Evolutionary conservation across 2,888 invertebrate species (phyloP).

Genomic region (Pseudanteris insignis): DNA sequence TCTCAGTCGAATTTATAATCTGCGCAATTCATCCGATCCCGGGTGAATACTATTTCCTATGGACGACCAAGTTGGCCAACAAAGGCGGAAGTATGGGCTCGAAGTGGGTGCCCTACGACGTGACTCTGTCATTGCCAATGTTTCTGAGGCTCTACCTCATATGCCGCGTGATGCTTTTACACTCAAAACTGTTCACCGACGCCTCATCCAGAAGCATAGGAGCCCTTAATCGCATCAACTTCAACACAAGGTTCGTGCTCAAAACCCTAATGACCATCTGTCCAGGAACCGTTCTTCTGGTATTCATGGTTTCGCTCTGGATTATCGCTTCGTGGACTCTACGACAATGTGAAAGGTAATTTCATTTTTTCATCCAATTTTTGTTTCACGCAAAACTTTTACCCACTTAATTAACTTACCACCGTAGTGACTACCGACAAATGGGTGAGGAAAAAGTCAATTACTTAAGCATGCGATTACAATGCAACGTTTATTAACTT

Average conservation of each 20-base stretch:
- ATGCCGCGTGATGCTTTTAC: conserved; percentile 98
- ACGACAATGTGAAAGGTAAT: conserved; percentile 97
- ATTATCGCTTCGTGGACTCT: conserved; percentile 99
- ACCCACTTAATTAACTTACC: background rate
- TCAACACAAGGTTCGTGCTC: conserved; percentile 95
- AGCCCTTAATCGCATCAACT: conserved; percentile 97
- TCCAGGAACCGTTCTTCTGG: conserved; percentile 95
- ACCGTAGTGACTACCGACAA: too few species aligned
- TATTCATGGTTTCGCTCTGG: conserved; percentile 99
- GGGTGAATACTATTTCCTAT: conserved; percentile 93
- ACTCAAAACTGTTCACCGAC: conserved; percentile 99
- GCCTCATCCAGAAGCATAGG: conserved; percentile 98
- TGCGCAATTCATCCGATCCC: conserved; percentile 99
- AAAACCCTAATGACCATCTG: conserved; percentile 99
- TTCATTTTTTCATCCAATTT: background rate
- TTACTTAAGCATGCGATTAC: too few species aligned
- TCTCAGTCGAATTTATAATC: conserved; percentile 89
- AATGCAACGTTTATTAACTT: too few species aligned
- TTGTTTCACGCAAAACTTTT: too few species aligned
- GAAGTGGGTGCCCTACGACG: conserved; percentile 89
- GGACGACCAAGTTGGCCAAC: conserved; percentile 95
- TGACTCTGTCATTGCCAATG: conserved; percentile 98
- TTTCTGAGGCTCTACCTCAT: conserved; percentile 99
- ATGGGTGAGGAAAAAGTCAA: too few species aligned
- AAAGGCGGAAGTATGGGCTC: conserved; percentile 75